Evolutionary conservation across 1,140 invertebrate genomes (phyloP).

Genomic region (Drosophila jambulina): DNA sequence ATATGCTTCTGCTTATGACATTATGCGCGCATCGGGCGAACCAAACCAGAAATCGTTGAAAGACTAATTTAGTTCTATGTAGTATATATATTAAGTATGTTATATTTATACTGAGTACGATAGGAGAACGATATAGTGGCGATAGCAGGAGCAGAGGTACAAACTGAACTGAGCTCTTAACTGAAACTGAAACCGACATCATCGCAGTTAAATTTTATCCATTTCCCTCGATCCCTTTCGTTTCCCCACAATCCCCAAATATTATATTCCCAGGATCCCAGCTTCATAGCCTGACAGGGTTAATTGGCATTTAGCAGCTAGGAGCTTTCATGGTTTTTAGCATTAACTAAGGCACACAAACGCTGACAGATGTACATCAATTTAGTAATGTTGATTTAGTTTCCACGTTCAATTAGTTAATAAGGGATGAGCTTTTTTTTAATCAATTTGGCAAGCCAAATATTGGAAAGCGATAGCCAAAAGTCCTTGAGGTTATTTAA

Average conservation of each 20-base stretch:
- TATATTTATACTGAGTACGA: conserved; percentile 74
- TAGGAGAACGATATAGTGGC: conserved; percentile 39
- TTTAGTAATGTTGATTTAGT: conserved; percentile 43
- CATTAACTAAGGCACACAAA: conserved; percentile 57
- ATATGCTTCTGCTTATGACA: conserved; percentile 61
- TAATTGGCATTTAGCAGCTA: conserved; percentile 42
- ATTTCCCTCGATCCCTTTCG: neutral
- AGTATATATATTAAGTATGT: conserved; percentile 43
- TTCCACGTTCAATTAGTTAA: conserved; percentile 42
- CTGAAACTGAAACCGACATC: conserved; percentile 17
- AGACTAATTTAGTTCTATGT: conserved; percentile 68
- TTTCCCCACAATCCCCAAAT: neutral
- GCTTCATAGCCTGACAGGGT: conserved; percentile 23
- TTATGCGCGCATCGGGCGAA: conserved; percentile 50
- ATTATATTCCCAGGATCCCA: neutral
- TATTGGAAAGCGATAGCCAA: conserved; percentile 17
- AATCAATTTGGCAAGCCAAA: conserved; percentile 31
- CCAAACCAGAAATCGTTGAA: conserved; percentile 63
- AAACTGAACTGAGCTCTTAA: conserved; percentile 23
- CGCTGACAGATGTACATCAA: conserved; percentile 43
- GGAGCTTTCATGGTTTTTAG: conserved; percentile 32
- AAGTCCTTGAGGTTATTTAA: neutral
- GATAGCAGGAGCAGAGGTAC: conserved; percentile 11
- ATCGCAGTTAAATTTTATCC: conserved; percentile 1
- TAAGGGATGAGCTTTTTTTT: conserved; percentile 6